These are phyloP conservation scores for Amphiprion percula DNA, from an alignment of 2,113 vertebrate genomes.

Conservation along the genomic window DNA sequence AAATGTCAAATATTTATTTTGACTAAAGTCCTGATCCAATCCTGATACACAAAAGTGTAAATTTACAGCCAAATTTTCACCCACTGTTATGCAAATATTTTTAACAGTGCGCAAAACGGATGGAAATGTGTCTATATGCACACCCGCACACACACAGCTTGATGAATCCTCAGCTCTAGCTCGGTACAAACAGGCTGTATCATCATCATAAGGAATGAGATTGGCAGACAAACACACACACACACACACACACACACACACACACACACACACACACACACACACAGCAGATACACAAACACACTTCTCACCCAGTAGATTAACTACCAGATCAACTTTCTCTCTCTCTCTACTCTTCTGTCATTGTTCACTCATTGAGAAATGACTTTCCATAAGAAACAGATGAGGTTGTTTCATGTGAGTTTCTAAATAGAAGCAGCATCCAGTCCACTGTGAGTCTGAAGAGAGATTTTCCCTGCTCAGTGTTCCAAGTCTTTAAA, in stretches of 20 bases:
- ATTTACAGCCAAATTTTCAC: background rate
- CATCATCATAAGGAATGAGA: conserved; percentile 24
- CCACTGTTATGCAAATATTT: background rate
- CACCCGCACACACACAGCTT: background rate
- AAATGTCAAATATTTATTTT: too few relatives aligned
- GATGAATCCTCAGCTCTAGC: background rate
- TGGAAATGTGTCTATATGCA: background rate
- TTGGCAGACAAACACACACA: background rate
- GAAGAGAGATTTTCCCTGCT: background rate
- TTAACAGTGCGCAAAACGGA: background rate
- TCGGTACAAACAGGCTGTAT: background rate
- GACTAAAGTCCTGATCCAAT: background rate
- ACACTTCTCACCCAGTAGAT: background rate
- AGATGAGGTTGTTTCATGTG: background rate
- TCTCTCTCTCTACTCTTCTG: background rate
- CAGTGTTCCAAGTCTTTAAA: background rate
- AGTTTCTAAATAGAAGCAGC: background rate
- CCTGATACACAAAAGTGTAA: background rate
- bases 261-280: too few relatives aligned
- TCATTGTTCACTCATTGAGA: background rate
- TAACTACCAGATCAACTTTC: background rate
- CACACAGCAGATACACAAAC: too few relatives aligned
- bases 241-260: background rate
- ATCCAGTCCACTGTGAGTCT: background rate
- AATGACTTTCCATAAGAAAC: background rate